Base-by-base conservation (phyloP, 2,888 invertebrate species). In the Drosophila helvetica region DNA sequence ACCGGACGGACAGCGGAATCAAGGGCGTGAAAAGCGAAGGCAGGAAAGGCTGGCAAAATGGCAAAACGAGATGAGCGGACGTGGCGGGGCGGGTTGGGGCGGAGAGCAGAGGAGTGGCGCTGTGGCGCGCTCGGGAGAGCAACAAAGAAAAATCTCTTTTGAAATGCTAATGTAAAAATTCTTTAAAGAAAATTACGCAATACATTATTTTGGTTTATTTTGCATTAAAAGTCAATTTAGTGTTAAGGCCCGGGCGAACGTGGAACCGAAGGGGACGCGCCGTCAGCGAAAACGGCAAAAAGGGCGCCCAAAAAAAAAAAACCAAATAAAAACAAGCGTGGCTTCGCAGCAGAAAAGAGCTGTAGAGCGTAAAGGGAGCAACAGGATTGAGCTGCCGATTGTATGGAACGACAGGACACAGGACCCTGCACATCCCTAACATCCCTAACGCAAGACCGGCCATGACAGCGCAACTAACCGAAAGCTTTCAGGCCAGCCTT, bases 211-310 rank as follows among this genome's bases (percentile, higher is more conserved):
- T 89, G 89, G 89, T 89, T 87, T 89, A 87, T 86, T 86, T 86
- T 86, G 89, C 86, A 86, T 86, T 86, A 86, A 86, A 86, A 89
- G 89, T 89, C 88, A 89, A 86, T 86, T 86, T 89, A 88, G 86
- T 89, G 88, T 89, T 87, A 89, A 86, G 87, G 51, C 48, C 58
- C 53, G 25, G 53, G 61, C 30, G 27, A 54, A n/a, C 53, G 46
- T 46, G 45, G 38, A 54, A 59, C 54, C 27, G 25, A 50, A 52
- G 10, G 54, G 46, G 54, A 54, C 66, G 27, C 9, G 30, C 30
- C 30, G 63, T 69, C 57, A 74, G 52, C 62, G 54, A 52, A 72
- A 78, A 60, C 5, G 12, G 33, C 33, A 64, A 74, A 67, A 76
- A 67, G 63, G 77, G 63, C 73, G 65, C 47, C 61, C 73, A 78